Conservation (phyloP, 2,888 invertebrate genomes). For the Pemphredon lugubris region DNA sequence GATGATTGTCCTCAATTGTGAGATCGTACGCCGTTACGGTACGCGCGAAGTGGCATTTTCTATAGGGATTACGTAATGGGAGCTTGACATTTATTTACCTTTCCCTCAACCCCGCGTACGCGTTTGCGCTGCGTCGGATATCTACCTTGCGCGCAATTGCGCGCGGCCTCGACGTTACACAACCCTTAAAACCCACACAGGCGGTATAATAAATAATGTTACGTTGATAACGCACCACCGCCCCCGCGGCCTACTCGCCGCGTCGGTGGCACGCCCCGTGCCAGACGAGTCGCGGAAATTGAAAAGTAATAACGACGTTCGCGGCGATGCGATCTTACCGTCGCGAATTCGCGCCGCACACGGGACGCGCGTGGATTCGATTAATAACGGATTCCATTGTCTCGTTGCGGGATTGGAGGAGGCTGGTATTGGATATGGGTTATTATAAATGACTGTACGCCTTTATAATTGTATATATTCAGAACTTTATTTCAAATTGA, state of each 20-base stretch:
- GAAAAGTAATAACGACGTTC: background rate
- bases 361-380: too few species aligned
- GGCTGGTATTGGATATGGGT: too few species aligned
- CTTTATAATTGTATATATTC: too few species aligned
- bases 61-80: conserved; percentile 41
- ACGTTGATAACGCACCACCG: conserved; percentile 20
- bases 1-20: conserved; percentile 44
- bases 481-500: too few species aligned
- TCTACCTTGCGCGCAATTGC: conserved; percentile 24
- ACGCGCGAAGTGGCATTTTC: conserved; percentile 44
- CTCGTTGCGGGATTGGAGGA: too few species aligned
- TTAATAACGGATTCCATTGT: too few species aligned
- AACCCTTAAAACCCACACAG: conserved; percentile 32
- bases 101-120: conserved; percentile 29
- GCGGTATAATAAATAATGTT: conserved; percentile 11
- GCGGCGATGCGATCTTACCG: too few species aligned
- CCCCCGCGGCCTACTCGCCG: conserved; percentile 4
- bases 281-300: background rate
- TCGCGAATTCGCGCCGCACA: background rate
- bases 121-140: background rate
- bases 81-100: conserved; percentile 56
- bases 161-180: conserved; percentile 25
- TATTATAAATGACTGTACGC: too few species aligned
- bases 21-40: conserved; percentile 8
- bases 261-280: too few species aligned